Conservation (phyloP, 92 coral and sea anemone species). For the Zoanthus gigantus region DNA sequence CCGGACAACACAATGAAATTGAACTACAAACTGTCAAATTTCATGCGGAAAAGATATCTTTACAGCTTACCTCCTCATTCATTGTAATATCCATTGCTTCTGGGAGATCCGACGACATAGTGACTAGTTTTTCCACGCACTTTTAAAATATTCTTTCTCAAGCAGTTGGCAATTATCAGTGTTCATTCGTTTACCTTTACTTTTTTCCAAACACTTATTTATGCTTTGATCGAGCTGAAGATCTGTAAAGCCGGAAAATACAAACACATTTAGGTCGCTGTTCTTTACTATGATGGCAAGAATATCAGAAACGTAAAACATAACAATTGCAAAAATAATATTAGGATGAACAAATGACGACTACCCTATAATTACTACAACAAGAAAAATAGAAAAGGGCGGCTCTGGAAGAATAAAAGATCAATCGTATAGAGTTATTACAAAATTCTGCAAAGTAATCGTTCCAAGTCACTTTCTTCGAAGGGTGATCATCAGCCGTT, state of each 20-base stretch:
- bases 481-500: neutral
- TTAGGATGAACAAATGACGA: neutral
- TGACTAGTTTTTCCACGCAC: neutral
- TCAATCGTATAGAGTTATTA: neutral
- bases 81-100: conserved; percentile 43
- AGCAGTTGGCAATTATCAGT: neutral
- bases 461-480: too few relatives aligned
- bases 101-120: conserved; percentile 35
- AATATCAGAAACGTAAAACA: neutral
- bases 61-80: conserved; percentile 17
- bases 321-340: neutral
- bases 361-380: too few relatives aligned
- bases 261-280: neutral
- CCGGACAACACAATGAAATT: too few relatives aligned
- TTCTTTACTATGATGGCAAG: neutral
- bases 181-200: conserved; percentile 4
- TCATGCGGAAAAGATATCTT: conserved; percentile 1
- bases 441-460: too few relatives aligned
- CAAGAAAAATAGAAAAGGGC: neutral
- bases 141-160: neutral
- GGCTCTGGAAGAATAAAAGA: neutral
- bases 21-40: too few relatives aligned
- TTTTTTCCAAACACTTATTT: neutral
- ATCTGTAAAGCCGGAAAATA: neutral
- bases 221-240: neutral